Evolutionary conservation across 2,888 invertebrate species (phyloP).

Genomic region (Lamellibrachia satsuma): DNA sequence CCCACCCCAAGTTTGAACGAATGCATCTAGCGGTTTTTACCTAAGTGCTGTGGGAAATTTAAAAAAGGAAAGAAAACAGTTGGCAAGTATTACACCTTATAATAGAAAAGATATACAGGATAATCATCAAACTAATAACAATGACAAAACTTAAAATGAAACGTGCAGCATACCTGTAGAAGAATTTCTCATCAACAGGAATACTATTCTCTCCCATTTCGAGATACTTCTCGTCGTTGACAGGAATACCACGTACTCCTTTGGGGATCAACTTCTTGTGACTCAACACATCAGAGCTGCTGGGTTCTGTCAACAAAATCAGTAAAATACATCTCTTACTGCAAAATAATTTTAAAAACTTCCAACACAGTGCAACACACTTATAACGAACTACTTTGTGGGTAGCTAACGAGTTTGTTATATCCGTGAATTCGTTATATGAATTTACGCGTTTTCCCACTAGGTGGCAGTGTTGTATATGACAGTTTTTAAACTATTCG

Average conservation of each 20-base stretch:
- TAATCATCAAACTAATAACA: not conserved
- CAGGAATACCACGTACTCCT: constrained; percentile 65
- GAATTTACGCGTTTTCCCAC: no score
- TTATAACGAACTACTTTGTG: no score
- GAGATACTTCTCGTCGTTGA: constrained; percentile 78
- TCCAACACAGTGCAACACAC: not conserved
- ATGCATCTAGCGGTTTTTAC: no score
- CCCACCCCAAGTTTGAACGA: no score
- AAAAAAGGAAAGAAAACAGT: no score
- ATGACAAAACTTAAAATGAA: not conserved
- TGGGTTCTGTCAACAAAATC: not conserved
- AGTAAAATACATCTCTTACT: not conserved
- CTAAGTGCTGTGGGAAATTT: no score
- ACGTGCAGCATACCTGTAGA: constrained; percentile 70
- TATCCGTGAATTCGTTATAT: no score
- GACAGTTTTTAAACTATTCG: no score
- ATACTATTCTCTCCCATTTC: constrained; percentile 73
- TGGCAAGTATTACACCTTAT: no score
- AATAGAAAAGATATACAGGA: not conserved
- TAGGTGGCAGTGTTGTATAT: no score
- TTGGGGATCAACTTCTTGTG: not conserved
- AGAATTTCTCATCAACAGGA: constrained; percentile 89
- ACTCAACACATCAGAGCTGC: constrained; percentile 7
- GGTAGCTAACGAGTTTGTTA: no score
- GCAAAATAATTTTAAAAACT: not conserved